Evolutionary conservation across 1,140 invertebrate species (phyloP).

Genomic region (Nymphalis io): DNA sequence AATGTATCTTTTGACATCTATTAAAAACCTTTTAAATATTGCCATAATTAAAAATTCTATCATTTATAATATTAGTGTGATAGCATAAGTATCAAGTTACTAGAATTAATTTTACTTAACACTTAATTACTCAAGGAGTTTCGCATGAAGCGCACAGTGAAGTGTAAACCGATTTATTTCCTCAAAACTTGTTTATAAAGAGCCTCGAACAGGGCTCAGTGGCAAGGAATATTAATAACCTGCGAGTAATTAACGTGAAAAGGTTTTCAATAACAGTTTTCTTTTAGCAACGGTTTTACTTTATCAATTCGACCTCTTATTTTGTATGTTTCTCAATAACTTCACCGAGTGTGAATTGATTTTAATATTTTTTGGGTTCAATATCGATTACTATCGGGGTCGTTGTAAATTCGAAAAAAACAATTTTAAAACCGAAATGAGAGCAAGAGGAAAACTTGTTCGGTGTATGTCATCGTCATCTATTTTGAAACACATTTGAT

Average conservation of each 20-base stretch:
- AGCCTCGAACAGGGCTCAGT: conserved; percentile 28
- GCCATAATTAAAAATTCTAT: too few relatives aligned
- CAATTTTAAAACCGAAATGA: too few relatives aligned
- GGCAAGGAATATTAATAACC: conserved; percentile 35
- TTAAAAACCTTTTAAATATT: too few relatives aligned
- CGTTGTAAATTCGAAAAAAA: too few relatives aligned
- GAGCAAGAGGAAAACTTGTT: too few relatives aligned
- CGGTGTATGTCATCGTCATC: too few relatives aligned
- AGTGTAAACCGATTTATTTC: conserved; percentile 36
- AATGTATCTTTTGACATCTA: too few relatives aligned
- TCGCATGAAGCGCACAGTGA: conserved; percentile 26
- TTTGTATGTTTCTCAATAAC: background rate
- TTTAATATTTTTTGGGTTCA: too few relatives aligned
- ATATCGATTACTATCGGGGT: too few relatives aligned
- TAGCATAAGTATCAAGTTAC: background rate
- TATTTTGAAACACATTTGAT: too few relatives aligned
- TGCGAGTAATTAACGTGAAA: conserved; percentile 34
- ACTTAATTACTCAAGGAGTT: conserved; percentile 27
- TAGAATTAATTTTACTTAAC: conserved; percentile 16
- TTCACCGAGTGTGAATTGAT: too few relatives aligned
- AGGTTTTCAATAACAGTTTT: conserved; percentile 34
- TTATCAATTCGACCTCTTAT: background rate
- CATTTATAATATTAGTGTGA: too few relatives aligned
- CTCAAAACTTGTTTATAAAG: conserved; percentile 27
- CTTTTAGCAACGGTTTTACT: conserved; percentile 18